Conservation (phyloP, 2,113 vertebrate genomes). For the Propithecus coquereli region DNA sequence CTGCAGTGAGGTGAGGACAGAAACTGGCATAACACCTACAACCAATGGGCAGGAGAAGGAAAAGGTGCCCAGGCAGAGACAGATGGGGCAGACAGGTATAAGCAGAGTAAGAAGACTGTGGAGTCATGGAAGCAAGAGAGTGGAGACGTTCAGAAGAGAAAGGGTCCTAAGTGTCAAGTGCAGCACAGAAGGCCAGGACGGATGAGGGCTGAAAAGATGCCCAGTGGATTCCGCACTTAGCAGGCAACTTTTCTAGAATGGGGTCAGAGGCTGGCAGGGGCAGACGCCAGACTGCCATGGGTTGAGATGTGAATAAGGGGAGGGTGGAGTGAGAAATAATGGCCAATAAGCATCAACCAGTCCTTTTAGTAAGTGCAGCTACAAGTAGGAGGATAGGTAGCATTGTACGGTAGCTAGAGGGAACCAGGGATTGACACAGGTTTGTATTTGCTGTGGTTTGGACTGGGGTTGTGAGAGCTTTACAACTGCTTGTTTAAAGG, state of each 20-base stretch:
- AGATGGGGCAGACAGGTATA: not conserved
- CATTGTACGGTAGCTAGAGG: not conserved
- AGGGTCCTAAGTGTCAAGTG: not conserved
- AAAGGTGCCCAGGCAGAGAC: not conserved
- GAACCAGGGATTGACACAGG: too few relatives aligned
- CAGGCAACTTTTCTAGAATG: not conserved
- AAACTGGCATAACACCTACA: not conserved
- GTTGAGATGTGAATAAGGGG: not conserved
- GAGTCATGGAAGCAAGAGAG: not conserved
- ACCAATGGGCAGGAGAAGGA: not conserved
- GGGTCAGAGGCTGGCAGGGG: not conserved
- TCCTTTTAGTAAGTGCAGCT: not conserved
- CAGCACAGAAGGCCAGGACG: not conserved
- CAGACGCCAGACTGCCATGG: not conserved
- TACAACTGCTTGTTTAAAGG: not conserved
- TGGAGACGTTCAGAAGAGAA: not conserved
- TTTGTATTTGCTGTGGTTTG: not conserved
- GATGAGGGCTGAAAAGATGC: not conserved
- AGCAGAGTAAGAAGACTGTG: not conserved
- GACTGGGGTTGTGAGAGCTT: not conserved
- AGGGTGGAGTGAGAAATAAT: not conserved
- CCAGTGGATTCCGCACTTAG: rapidly evolving
- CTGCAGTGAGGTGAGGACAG: not conserved
- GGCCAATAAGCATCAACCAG: not conserved
- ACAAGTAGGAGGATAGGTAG: not conserved